phyloP scores from a whole-genome alignment of 2,888 invertebrate species.

The Dermolepida albohirtum region DNA sequence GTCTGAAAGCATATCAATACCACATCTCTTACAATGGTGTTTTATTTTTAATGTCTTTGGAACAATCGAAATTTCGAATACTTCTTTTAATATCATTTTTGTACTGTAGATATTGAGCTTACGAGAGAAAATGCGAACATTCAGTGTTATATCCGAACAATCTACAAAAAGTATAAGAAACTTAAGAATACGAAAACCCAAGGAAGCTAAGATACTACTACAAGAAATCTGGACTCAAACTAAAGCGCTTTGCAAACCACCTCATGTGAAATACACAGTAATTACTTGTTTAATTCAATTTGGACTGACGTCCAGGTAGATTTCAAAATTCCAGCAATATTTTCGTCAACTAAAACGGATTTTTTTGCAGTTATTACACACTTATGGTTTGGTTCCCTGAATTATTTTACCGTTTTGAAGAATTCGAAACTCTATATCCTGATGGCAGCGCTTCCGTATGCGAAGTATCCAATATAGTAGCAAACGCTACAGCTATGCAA shows the following conservation, averaged over 20 bases:
- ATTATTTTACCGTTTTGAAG: constrained; percentile 85
- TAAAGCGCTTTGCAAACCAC: constrained; percentile 78
- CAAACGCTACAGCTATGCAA: constrained; percentile 54
- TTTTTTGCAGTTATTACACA: constrained; percentile 82
- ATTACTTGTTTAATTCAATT: constrained; percentile 86
- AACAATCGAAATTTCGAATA: too few relatives aligned
- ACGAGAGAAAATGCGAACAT: constrained; percentile 75
- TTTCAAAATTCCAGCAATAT: neutral
- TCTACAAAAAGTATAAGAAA: constrained; percentile 76
- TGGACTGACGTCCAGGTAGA: constrained; percentile 80
- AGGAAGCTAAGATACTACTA: constrained; percentile 77
- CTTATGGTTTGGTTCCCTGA: constrained; percentile 94
- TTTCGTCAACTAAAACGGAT: neutral
- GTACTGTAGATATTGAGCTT: constrained; percentile 75
- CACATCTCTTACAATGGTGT: neutral
- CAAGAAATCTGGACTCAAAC: constrained; percentile 81
- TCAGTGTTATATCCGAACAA: constrained; percentile 73
- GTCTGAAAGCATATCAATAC: too few relatives aligned
- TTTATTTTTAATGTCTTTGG: too few relatives aligned
- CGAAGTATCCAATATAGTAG: constrained; percentile 77
- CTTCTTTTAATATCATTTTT: neutral
- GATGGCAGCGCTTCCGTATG: constrained; percentile 79
- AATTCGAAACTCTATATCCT: constrained; percentile 76
- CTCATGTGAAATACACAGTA: constrained; percentile 80
- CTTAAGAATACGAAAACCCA: constrained; percentile 77